Base-by-base conservation (phyloP, 2,797 vertebrate species). In the Triplophysa yarkandensis region DNA sequence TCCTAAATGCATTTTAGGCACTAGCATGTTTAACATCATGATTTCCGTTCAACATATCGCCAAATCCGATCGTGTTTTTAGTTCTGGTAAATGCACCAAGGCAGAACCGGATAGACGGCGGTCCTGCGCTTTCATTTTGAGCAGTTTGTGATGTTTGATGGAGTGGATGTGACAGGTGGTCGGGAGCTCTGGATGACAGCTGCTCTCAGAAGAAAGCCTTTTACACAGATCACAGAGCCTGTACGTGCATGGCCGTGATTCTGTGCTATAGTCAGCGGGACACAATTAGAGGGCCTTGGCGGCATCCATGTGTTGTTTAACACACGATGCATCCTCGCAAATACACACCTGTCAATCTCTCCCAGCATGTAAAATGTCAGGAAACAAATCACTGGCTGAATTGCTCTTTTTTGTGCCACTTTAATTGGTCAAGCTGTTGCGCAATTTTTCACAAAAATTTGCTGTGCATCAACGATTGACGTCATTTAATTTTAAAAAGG, bases 191-290 rank as follows among this genome's bases (percentile, higher is more conserved):
- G 69, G 72, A 67, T 74, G 71, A 76, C 78, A 80, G 78, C 77
- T 78, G 81, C 36, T 65, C 76, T 69, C 78, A 36, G 67, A 54
- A 44, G 76, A 72, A 50, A 80, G 69, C 62, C 78, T 78, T 73
- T 77, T 70, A 61, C 76, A 76, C 41, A 54, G 64, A 76, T 78
- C 75, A 39, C 61, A 66, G 66, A 58, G 71, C n/a, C 54, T 74
- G 62, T 36, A 50, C 83, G 77, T 71, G 81, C 50, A 54, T 73
- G 39, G 66, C 32, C 71, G 72, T 52, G 72, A 68, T 8, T 54
- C 44, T 77, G 64, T 76, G 32, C 64, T 64, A 77, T 76, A 81
- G 75, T 60, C 67, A 32, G 70, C 60, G 25, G 68, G 74, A 64
- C 75, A 73, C 75, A 61, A 72, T 78, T 76, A 75, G 30, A 80